These are phyloP conservation scores for Cinclus mexicanus DNA, from an alignment of 2,113 vertebrate species.

Conservation along the genomic window DNA sequence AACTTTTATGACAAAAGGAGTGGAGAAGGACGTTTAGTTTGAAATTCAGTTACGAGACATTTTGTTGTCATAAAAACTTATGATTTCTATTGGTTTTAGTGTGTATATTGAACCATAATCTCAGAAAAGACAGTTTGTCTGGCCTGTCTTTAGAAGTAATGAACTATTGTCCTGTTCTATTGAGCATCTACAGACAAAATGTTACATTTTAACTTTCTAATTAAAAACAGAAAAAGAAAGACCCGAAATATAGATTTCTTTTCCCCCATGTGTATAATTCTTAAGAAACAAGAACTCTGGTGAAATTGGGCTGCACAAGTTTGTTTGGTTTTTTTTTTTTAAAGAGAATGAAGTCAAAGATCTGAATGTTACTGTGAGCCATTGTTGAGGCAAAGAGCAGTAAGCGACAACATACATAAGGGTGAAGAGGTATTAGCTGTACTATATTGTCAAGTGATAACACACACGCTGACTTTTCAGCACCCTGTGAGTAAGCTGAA, in stretches of 20 bases:
- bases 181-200: neutral
- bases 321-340: neutral
- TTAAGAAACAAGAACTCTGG: neutral
- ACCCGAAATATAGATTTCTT: neutral
- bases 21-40: neutral
- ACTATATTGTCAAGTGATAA: constrained; percentile 59
- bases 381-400: neutral
- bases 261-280: neutral
- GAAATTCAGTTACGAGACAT: neutral
- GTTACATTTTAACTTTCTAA: neutral
- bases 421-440: constrained; percentile 17
- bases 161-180: neutral
- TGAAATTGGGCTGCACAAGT: neutral
- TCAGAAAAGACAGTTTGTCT: neutral
- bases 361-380: neutral
- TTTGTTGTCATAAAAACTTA: neutral
- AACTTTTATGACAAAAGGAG: neutral
- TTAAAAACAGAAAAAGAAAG: neutral
- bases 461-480: constrained; percentile 51
- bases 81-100: neutral
- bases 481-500: constrained; percentile 41
- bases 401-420: neutral
- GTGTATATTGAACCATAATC: neutral
- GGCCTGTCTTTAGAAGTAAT: neutral
- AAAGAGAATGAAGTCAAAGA: neutral